These are phyloP conservation scores for Diplogasteroides magnus DNA, from an alignment of 1,140 invertebrate genomes.

Conservation along the genomic window DNA sequence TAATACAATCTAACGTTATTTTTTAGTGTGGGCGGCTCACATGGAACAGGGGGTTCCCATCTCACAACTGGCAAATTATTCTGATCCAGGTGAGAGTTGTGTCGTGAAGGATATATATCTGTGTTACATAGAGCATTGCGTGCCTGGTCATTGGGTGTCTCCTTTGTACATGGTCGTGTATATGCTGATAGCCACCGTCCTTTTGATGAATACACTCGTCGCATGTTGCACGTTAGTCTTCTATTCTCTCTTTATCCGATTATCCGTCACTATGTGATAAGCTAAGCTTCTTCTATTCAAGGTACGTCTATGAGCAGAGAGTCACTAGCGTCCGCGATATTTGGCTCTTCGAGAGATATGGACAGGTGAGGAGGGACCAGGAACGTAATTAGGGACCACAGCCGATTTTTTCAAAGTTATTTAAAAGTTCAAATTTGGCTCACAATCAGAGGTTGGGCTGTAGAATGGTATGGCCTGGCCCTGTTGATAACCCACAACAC, in stretches of 20 bases:
- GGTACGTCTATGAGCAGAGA: constrained; percentile 89
- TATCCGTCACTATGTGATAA: too few species aligned
- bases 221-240: constrained; percentile 85
- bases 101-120: not conserved
- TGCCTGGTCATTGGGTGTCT: constrained; percentile 24
- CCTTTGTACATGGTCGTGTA: constrained; percentile 63
- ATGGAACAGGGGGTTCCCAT: constrained; percentile 32
- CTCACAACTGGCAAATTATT: constrained; percentile 19
- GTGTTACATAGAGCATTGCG: constrained; percentile 17
- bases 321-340: constrained; percentile 90
- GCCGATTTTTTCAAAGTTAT: not conserved
- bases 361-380: constrained; percentile 62
- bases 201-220: constrained; percentile 92
- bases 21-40: constrained; percentile 79
- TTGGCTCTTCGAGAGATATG: constrained; percentile 97
- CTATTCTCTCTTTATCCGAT: too few species aligned
- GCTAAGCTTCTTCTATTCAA: constrained; percentile 62
- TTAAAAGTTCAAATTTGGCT: constrained; percentile 5
- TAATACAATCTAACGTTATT: not conserved
- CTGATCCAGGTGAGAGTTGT: not conserved
- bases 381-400: too few species aligned
- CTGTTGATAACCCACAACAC: too few species aligned
- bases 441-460: too few species aligned
- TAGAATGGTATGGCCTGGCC: too few species aligned
- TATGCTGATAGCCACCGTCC: constrained; percentile 87